These are phyloP conservation scores for Chrysopa pallens DNA, from an alignment of 1,140 invertebrate genomes.

Conservation along the genomic window DNA sequence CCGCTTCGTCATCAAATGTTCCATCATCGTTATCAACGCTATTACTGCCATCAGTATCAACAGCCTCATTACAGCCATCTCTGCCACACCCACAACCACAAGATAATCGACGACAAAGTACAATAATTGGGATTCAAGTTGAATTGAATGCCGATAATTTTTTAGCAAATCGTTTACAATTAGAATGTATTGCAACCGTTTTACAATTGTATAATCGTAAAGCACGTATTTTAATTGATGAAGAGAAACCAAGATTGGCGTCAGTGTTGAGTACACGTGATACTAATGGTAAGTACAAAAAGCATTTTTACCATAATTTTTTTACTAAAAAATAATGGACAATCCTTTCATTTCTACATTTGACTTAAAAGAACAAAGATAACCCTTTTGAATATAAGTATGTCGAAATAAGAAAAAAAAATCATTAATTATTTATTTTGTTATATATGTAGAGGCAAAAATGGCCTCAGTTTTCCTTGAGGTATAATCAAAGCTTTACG, in stretches of 20 bases:
- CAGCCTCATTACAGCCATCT: background rate
- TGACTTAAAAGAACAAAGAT: no score
- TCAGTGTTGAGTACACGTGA: constrained; percentile 45
- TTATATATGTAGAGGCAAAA: no score
- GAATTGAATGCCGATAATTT: constrained; percentile 33
- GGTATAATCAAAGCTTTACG: no score
- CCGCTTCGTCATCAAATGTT: constrained; percentile 6
- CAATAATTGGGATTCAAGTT: constrained; percentile 21
- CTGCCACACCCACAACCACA: no score
- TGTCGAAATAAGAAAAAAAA: no score
- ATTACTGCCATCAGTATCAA: constrained; percentile 9
- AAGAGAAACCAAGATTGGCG: constrained; percentile 42
- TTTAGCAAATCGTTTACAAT: constrained; percentile 34
- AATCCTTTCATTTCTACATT: no score
- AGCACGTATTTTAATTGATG: constrained; percentile 32
- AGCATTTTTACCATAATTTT: background rate
- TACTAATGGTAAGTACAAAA: constrained; percentile 12
- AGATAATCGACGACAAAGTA: constrained; percentile 11
- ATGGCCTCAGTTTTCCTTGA: no score
- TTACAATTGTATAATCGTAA: constrained; percentile 35
- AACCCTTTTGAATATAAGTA: no score
- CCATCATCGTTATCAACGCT: constrained; percentile 8
- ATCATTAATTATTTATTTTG: no score
- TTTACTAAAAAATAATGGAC: no score
- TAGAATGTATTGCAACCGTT: constrained; percentile 41